Evolutionary conservation across 2,113 vertebrate species (phyloP).

Genomic region (Vulpes lagopus): DNA sequence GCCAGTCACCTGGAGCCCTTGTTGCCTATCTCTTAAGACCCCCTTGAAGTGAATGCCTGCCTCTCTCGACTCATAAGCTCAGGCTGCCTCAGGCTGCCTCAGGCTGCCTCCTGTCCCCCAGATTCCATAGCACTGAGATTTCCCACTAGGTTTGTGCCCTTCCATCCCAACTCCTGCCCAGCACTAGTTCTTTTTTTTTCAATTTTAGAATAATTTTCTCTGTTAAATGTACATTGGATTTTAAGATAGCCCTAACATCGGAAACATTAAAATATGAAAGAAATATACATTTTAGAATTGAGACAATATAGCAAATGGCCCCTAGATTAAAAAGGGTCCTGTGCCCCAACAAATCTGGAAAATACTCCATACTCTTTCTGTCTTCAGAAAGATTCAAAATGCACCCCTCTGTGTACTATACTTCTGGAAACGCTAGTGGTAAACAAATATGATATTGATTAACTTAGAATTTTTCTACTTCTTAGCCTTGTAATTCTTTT

Average conservation of each 20-base stretch:
- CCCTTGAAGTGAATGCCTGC: not conserved
- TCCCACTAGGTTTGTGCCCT: not conserved
- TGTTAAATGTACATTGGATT: not conserved
- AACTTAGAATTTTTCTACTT: not conserved
- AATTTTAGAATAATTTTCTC: not conserved
- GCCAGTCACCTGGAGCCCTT: not conserved
- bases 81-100: rapidly evolving
- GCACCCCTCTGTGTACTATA: not conserved
- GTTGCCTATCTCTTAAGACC: not conserved
- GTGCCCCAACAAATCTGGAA: not conserved
- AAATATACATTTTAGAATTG: not conserved
- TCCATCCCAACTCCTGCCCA: not conserved
- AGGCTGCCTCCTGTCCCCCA: not conserved
- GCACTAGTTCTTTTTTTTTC: not conserved
- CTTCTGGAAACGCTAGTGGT: not conserved
- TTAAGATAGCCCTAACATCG: not conserved
- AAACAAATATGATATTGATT: not conserved
- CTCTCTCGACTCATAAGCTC: not conserved
- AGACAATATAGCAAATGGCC: not conserved
- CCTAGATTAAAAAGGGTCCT: not conserved
- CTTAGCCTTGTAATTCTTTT: not conserved
- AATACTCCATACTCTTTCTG: not conserved
- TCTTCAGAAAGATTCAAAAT: not conserved
- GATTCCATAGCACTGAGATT: not conserved
- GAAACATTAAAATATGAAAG: slow-evolving; percentile 9